These are phyloP conservation scores for Morelia viridis DNA, from an alignment of 2,797 vertebrate species.

Conservation along the genomic window DNA sequence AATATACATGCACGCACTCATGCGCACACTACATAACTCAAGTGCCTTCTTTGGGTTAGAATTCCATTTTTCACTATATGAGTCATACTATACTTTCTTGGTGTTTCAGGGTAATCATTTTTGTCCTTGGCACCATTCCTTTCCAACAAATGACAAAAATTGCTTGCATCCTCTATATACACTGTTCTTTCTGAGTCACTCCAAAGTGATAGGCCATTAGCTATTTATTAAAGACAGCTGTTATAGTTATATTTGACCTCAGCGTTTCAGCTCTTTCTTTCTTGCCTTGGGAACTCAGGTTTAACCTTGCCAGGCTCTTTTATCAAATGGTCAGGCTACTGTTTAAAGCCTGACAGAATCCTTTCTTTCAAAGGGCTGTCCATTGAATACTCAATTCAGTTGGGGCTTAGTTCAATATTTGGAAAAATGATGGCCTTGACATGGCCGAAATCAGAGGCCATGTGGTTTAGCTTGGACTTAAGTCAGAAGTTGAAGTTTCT, in stretches of 20 bases:
- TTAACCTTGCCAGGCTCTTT: background rate
- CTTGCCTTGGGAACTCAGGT: background rate
- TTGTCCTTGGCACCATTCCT: conserved; percentile 42
- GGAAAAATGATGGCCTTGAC: background rate
- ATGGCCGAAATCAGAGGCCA: background rate
- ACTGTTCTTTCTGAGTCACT: conserved; percentile 29
- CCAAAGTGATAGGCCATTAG: conserved; percentile 10
- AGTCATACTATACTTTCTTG: conserved; percentile 39
- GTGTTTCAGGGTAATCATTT: conserved; percentile 25
- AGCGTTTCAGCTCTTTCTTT: background rate
- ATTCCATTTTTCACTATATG: conserved; percentile 35
- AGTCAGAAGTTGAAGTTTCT: background rate
- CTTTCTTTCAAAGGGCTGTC: background rate
- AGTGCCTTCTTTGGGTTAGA: conserved; percentile 29
- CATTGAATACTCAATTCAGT: background rate
- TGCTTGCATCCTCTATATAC: conserved; percentile 14
- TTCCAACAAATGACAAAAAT: conserved; percentile 51
- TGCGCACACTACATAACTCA: conserved; percentile 6
- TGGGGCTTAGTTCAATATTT: background rate
- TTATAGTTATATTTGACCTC: conserved; percentile 45
- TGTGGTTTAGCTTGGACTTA: background rate
- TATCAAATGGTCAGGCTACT: background rate
- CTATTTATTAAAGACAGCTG: background rate
- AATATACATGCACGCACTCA: background rate
- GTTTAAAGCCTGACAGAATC: background rate